These are phyloP conservation scores for Petrocephalus sullivani DNA, from an alignment of 2,797 vertebrate species.

Conservation along the genomic window DNA sequence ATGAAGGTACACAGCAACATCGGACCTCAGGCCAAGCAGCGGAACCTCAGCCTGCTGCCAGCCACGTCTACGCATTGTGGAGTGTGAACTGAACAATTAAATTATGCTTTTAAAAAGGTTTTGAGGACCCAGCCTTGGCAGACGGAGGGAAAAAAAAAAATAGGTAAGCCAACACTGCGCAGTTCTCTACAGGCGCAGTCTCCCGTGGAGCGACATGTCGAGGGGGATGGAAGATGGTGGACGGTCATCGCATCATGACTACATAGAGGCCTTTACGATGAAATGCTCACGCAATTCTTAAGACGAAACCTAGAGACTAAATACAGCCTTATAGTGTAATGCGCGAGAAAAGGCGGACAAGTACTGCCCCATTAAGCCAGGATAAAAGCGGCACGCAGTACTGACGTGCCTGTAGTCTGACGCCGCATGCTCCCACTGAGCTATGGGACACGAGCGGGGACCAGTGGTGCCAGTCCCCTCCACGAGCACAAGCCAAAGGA, in stretches of 20 bases:
- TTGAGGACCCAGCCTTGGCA: background rate
- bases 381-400: background rate
- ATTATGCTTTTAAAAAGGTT: background rate
- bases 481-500: background rate
- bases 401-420: background rate
- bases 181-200: slow-evolving; percentile 22
- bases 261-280: slow-evolving; percentile 33
- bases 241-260: slow-evolving; percentile 16
- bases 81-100: background rate
- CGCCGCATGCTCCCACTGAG: background rate
- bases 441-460: background rate
- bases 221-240: slow-evolving; percentile 16
- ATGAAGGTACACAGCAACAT: background rate
- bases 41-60: background rate
- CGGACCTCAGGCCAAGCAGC: background rate
- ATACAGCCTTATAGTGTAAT: slow-evolving; percentile 41
- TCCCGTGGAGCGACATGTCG: background rate
- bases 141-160: background rate
- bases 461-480: background rate
- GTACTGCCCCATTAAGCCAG: background rate
- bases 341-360: slow-evolving; percentile 42
- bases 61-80: background rate
- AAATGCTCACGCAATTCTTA: slow-evolving; percentile 39
- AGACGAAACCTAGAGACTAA: slow-evolving; percentile 38
- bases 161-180: slow-evolving; percentile 27